Evolutionary conservation across 1,140 invertebrate species (phyloP), one percentile per base, ranked within the genome.

Genomic region (Epicauta chinensis): DNA sequence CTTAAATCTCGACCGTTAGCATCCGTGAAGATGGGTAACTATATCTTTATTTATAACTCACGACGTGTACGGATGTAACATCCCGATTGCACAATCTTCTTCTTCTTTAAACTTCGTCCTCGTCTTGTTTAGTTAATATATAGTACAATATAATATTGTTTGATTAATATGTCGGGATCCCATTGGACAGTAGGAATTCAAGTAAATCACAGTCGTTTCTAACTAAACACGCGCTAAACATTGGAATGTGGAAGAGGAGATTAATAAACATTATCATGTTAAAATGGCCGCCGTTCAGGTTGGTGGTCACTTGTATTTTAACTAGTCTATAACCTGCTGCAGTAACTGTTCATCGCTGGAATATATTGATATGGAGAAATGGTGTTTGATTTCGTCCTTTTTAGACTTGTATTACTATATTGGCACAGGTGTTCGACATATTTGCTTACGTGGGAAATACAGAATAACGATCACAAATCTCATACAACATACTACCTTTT

Each of bases 31-130:
- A 62, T 62, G 58, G 49, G 57, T 62, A 62, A 62, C 60, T 62
- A 59, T 61, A 59, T 56, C 60, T 61, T 61, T 61, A 59, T 61
- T 61, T 61, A 61, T 61, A 55, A 58, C 49, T 58, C 56, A 58
- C 56, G 55, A 51, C 15, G 34, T 34, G 31, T 31, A 16, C 37
- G 51, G 43, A 56, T 58, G 16, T 53, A 48, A 44, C 45, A 46
- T 47, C 31, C 45, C 29, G 56, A 54, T 58, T 58, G 46, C 56
- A 51, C 37, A 58, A 53, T 56, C 31, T 49, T 56, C 50, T 23
- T 23, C 23, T 23, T 5, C 23, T 23, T 23, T 23, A 23, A 23
- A 23, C 7, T 23, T 23, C n/a, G n/a, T n/a, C n/a, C n/a, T 23
- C 23, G 4, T 23, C 4, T 23, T 23, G 23, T 23, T 23, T 23